Percentiles rank a stretch among this genome's conserved stretches.
phyloP scores from a whole-genome alignment of 2,888 invertebrate genomes.

The Pasiphila rectangulata region DNA sequence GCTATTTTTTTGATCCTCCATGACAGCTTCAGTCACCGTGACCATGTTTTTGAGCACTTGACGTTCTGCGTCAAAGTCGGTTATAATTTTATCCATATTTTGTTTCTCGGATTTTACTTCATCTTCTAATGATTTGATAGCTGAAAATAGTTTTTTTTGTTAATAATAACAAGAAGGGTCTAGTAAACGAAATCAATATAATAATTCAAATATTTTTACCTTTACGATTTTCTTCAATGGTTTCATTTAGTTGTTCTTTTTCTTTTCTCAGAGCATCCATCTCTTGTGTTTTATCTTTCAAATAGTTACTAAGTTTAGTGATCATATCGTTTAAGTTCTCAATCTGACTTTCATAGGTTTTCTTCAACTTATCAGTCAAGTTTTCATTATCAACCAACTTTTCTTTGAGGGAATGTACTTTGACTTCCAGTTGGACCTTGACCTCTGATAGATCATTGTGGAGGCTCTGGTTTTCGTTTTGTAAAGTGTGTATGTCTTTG shows the following conservation, averaged over 20 bases:
- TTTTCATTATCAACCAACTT: slow-evolving; percentile 57
- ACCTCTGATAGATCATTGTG: slow-evolving; percentile 51
- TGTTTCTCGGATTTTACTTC: slow-evolving; percentile 47
- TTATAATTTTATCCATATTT: slow-evolving; percentile 51
- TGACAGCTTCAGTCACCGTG: slow-evolving; percentile 59
- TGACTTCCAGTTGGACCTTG: slow-evolving; percentile 54
- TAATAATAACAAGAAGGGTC: neutral
- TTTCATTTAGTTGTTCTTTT: slow-evolving; percentile 45
- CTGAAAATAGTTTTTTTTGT: slow-evolving; percentile 9
- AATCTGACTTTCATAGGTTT: slow-evolving; percentile 57
- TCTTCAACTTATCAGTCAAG: slow-evolving; percentile 57
- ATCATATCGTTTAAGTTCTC: slow-evolving; percentile 60
- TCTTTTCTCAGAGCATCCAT: slow-evolving; percentile 49
- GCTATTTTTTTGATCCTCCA: slow-evolving; percentile 58
- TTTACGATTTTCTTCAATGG: slow-evolving; percentile 44
- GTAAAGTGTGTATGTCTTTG: slow-evolving; percentile 45
- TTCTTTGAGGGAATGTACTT: slow-evolving; percentile 60
- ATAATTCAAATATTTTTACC: slow-evolving; percentile 34
- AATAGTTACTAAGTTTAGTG: slow-evolving; percentile 52
- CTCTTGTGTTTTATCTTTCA: slow-evolving; percentile 58
- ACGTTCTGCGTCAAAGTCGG: slow-evolving; percentile 59
- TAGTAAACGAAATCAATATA: neutral
- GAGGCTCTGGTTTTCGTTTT: slow-evolving; percentile 51
- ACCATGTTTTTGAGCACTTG: slow-evolving; percentile 60
- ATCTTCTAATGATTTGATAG: slow-evolving; percentile 43